phyloP scores from a whole-genome alignment of 1,140 invertebrate genomes.

The Marisa cornuarietis region DNA sequence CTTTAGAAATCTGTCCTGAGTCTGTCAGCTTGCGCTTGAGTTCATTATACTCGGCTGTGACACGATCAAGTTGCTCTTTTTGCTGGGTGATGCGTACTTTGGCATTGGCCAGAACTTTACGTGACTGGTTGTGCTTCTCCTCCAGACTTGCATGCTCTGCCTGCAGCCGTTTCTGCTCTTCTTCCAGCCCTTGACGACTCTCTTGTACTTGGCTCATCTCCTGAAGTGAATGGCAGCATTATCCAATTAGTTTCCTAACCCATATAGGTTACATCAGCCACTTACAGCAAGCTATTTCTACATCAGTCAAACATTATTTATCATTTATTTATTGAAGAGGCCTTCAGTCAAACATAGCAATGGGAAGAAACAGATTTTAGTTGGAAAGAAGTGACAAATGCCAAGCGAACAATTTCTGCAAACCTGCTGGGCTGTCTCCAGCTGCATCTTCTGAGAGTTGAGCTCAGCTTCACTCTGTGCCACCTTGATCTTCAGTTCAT shows the following conservation, averaged over 20 bases:
- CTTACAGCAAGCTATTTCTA: not conserved
- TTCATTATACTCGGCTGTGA: constrained; percentile 62
- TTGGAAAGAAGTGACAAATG: too few relatives aligned
- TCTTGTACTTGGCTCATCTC: constrained; percentile 30
- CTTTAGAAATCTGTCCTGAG: constrained; percentile 5
- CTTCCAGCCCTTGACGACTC: constrained; percentile 21
- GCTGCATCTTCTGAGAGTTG: constrained; percentile 32
- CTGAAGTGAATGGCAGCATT: constrained; percentile 61
- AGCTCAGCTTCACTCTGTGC: constrained; percentile 66
- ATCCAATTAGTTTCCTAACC: not conserved
- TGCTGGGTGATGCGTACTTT: constrained; percentile 60
- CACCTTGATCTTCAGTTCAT: constrained; percentile 38
- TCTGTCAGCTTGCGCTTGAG: constrained; percentile 27
- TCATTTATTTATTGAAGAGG: not conserved
- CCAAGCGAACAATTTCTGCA: not conserved
- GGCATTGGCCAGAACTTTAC: constrained; percentile 50
- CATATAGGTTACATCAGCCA: not conserved
- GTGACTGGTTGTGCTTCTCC: constrained; percentile 63
- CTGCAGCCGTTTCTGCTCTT: constrained; percentile 65
- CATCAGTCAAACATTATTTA: not conserved
- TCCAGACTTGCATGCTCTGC: constrained; percentile 80
- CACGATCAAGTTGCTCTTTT: constrained; percentile 59
- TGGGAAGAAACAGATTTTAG: not conserved
- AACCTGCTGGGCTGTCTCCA: constrained; percentile 67
- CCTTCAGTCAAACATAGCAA: not conserved